phyloP scores from a whole-genome alignment of 2,888 invertebrate species.

The Sericinus montela region DNA sequence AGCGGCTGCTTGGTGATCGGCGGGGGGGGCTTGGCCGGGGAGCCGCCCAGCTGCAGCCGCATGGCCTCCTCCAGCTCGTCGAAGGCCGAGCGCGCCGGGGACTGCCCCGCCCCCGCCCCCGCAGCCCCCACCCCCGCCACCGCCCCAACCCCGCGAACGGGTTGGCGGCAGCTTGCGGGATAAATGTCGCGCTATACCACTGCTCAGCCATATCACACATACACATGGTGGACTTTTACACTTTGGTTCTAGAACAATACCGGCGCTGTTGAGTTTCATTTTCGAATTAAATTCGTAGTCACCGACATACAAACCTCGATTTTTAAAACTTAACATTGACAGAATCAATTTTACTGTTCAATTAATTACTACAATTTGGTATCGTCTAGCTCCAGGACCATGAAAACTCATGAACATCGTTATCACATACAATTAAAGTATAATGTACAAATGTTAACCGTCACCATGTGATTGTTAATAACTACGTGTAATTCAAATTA shows the following conservation, averaged over 20 bases:
- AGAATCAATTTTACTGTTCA: too few species aligned
- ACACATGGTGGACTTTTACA: too few species aligned
- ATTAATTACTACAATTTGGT: too few species aligned
- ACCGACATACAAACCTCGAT: too few species aligned
- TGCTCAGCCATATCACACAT: background rate
- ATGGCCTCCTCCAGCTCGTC: slow-evolving; percentile 85
- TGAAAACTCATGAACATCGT: too few species aligned
- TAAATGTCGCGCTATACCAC: slow-evolving; percentile 32
- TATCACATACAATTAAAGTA: background rate
- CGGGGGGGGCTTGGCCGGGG: slow-evolving; percentile 64
- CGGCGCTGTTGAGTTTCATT: too few species aligned
- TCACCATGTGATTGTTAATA: slow-evolving; percentile 15
- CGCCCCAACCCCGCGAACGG: slow-evolving; percentile 83
- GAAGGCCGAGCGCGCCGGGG: slow-evolving; percentile 79
- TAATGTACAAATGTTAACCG: slow-evolving; percentile 9
- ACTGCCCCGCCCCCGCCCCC: too few species aligned
- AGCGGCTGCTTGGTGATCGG: slow-evolving; percentile 51
- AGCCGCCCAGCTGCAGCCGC: slow-evolving; percentile 83
- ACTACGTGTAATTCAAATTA: slow-evolving; percentile 11
- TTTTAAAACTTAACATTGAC: too few species aligned
- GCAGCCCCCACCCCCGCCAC: slow-evolving; percentile 83
- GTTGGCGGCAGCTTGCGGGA: slow-evolving; percentile 79
- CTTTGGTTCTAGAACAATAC: too few species aligned
- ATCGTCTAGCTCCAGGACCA: too few species aligned
- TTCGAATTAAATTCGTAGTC: too few species aligned